These are phyloP conservation scores for Channallabes apus DNA, from an alignment of 2,797 vertebrate genomes.

Conservation along the genomic window DNA sequence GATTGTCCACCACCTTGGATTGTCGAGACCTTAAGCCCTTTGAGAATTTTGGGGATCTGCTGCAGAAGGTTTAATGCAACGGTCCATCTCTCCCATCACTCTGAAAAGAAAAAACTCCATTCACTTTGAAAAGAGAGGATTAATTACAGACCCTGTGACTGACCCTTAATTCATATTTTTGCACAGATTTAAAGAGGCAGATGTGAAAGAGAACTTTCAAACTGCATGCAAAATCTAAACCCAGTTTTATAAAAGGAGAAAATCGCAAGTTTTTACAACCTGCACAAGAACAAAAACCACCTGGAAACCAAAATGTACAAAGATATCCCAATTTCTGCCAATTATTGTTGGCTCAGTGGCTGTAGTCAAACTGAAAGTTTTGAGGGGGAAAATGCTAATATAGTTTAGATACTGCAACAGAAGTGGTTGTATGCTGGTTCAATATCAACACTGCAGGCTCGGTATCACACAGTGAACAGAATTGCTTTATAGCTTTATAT, in stretches of 20 bases:
- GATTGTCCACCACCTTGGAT: too few relatives aligned
- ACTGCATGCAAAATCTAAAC: neutral
- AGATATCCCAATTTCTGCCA: neutral
- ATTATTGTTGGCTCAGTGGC: neutral
- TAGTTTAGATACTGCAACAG: neutral
- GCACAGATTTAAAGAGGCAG: neutral
- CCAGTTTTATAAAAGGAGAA: neutral
- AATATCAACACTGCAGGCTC: slow-evolving; percentile 3
- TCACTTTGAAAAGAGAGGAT: too few relatives aligned
- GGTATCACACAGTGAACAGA: slow-evolving; percentile 11
- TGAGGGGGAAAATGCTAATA: neutral
- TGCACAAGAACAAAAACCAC: neutral
- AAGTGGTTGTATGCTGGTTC: neutral
- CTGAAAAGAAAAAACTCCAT: too few relatives aligned
- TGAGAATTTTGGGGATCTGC: too few relatives aligned
- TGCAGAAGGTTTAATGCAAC: too few relatives aligned
- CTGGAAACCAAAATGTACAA: neutral
- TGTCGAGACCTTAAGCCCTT: too few relatives aligned
- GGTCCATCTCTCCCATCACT: too few relatives aligned
- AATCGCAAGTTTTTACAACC: neutral
- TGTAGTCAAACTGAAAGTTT: neutral
- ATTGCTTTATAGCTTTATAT: slow-evolving; percentile 29
- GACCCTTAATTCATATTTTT: neutral
- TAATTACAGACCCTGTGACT: neutral
- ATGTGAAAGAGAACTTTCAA: slow-evolving; percentile 10